phyloP scores from a whole-genome alignment of 2,797 vertebrate species.

The Artibeus jamaicensis region DNA sequence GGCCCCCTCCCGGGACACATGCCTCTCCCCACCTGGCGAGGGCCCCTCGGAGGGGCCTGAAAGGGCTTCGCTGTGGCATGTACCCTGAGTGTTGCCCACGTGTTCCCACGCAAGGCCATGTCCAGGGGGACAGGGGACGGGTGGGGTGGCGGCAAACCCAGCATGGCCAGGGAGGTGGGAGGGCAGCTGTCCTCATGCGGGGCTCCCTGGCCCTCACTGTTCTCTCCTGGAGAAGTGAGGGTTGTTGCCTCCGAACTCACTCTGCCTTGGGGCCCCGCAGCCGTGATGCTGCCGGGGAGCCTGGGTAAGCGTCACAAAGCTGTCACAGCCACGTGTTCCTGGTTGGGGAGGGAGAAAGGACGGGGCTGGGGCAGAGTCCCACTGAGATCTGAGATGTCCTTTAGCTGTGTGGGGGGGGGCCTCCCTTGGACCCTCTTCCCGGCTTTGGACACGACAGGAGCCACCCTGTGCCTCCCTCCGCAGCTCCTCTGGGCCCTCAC shows the following conservation, averaged over 20 bases:
- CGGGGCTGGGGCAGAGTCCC: too few relatives aligned
- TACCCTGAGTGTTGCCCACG: fast-evolving
- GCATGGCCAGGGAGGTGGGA: neutral
- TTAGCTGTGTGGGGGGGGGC: too few relatives aligned
- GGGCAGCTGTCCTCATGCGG: neutral
- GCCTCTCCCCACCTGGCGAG: neutral
- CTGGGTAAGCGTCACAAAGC: neutral
- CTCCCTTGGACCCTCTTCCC: neutral
- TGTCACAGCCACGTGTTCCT: neutral
- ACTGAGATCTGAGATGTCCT: too few relatives aligned
- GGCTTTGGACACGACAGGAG: fast-evolving
- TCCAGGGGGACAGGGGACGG: neutral
- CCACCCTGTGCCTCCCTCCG: neutral
- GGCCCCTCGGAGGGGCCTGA: neutral
- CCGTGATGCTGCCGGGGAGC: neutral
- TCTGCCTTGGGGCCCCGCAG: neutral
- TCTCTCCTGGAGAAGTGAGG: neutral
- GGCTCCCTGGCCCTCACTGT: neutral
- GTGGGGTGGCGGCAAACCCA: too few relatives aligned
- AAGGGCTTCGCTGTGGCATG: neutral
- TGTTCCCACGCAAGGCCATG: too few relatives aligned
- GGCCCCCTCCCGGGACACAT: neutral
- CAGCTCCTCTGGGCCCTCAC: neutral
- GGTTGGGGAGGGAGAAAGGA: too few relatives aligned
- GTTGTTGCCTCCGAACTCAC: neutral